A percentile compares a stretch with the other conserved stretches of the same genome.
Evolutionary conservation across 1,140 invertebrate genomes (phyloP).

Genomic region (Hyposmocoma kahamanoa): DNA sequence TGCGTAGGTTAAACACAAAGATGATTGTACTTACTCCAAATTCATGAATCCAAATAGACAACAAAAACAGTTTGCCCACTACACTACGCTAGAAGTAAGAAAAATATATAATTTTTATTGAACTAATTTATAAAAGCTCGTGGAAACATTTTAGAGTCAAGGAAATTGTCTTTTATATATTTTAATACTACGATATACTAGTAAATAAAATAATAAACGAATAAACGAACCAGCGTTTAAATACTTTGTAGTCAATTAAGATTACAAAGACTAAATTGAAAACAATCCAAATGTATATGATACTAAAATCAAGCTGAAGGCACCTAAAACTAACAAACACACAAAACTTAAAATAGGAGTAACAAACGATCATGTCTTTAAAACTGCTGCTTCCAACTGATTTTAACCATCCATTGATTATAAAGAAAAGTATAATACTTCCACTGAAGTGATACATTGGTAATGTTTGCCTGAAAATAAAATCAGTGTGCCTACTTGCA

Average conservation of each 20-base stretch:
- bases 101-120: slow-evolving; percentile 65
- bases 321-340: slow-evolving; percentile 39
- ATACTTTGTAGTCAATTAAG: not conserved
- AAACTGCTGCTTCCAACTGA: slow-evolving; percentile 62
- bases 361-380: slow-evolving; percentile 61
- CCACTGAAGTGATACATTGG: no score
- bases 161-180: slow-evolving; percentile 65
- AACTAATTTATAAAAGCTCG: slow-evolving; percentile 67
- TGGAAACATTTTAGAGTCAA: slow-evolving; percentile 61
- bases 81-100: slow-evolving; percentile 64
- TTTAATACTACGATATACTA: slow-evolving; percentile 32
- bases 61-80: slow-evolving; percentile 14
- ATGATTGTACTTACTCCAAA: not conserved
- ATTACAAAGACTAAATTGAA: slow-evolving; percentile 6
- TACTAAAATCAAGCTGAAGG: slow-evolving; percentile 15
- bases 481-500: no score
- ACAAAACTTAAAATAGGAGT: slow-evolving; percentile 47
- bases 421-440: no score
- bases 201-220: slow-evolving; percentile 11
- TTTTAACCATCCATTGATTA: no score
- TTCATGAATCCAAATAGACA: not conserved
- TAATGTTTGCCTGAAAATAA: no score
- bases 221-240: slow-evolving; percentile 19
- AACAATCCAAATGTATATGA: slow-evolving; percentile 18
- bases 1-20: not conserved